phyloP scores from a whole-genome alignment of 2,888 invertebrate genomes.

The Catotricha subobsoleta region DNA sequence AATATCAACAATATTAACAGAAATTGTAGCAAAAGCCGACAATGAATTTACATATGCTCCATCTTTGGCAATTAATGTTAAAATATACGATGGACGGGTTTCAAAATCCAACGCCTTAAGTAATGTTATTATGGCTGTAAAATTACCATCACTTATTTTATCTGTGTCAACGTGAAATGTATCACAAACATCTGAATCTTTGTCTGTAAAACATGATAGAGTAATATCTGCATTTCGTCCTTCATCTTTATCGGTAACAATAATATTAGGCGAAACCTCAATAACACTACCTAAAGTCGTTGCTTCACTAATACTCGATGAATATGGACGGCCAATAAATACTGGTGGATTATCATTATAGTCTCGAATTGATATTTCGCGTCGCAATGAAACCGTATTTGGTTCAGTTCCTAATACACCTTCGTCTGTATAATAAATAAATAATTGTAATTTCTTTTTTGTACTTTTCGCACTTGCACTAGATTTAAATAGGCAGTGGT shows the following conservation, averaged over 20 bases:
- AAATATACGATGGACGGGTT: constrained; percentile 49
- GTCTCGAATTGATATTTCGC: constrained; percentile 59
- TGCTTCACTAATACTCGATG: constrained; percentile 50
- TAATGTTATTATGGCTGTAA: constrained; percentile 47
- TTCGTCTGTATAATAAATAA: constrained; percentile 45
- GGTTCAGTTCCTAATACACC: constrained; percentile 50
- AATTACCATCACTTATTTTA: constrained; percentile 47
- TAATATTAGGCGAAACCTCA: constrained; percentile 37
- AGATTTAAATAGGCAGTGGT: too few species aligned
- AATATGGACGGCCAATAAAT: constrained; percentile 56
- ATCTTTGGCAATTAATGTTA: constrained; percentile 49
- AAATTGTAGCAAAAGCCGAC: constrained; percentile 50
- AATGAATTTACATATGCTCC: constrained; percentile 40
- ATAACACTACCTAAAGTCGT: constrained; percentile 43
- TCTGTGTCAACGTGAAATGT: constrained; percentile 48
- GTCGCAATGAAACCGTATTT: constrained; percentile 56
- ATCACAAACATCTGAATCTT: constrained; percentile 46
- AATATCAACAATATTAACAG: constrained; percentile 49
- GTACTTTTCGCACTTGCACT: too few species aligned
- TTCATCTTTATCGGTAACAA: constrained; percentile 52
- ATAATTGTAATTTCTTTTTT: too few species aligned
- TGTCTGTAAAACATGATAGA: constrained; percentile 35
- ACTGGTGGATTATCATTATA: constrained; percentile 65
- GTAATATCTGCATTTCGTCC: constrained; percentile 52
- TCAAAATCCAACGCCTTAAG: constrained; percentile 59